Base-by-base conservation (phyloP, 2,113 vertebrate genomes). In the Atherinomorus stipes region DNA sequence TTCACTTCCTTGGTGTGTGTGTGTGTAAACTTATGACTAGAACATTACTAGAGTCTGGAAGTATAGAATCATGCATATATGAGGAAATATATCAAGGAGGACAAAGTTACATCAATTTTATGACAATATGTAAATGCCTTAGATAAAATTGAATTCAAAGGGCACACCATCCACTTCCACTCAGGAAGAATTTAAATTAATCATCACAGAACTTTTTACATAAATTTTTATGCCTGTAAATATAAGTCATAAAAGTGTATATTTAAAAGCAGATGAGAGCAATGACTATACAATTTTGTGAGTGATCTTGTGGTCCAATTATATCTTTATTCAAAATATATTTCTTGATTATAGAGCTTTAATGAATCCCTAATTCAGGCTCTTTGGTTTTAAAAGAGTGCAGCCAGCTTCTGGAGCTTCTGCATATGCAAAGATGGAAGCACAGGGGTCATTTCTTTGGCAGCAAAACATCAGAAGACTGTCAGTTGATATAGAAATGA, bases 121-220 rank as follows among this genome's bases (percentile, higher is more conserved):
- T 74, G 50, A 76, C 49, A 62, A 38, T 21, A 49, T 52, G 50
- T 53, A 23, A 72, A 54, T 78, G 34, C 73, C 12, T 56, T 12
- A 25, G 60, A 74, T 56, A n/a, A 64, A 58, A 68, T 68, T 7
- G 38, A 68, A 87, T 47, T 68, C 22, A 63, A 65, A 75, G 28
- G 51, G 23, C 64, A 54, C 34, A 61, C 64, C 65, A 19, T 68
- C 80, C 66, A 74, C 75, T 25, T 64, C 65, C 56, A 72, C 31
- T 34, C 4, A 34, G 31, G 9, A 34, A 34, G 7, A 4, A 34
- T 8, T n/a, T n/a, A n/a, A n/a, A n/a, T 34, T 34, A 8, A 7
- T 34, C 3, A 5, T 34, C 31, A 8, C 31, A 34, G 31, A 34
- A 4, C 31, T 34, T 34, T 67, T 52, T 47, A 53, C 45, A 23